Evolutionary conservation across 64 coral and sea anemone species (phyloP).

Genomic region (Dendronephthya gigantea): DNA sequence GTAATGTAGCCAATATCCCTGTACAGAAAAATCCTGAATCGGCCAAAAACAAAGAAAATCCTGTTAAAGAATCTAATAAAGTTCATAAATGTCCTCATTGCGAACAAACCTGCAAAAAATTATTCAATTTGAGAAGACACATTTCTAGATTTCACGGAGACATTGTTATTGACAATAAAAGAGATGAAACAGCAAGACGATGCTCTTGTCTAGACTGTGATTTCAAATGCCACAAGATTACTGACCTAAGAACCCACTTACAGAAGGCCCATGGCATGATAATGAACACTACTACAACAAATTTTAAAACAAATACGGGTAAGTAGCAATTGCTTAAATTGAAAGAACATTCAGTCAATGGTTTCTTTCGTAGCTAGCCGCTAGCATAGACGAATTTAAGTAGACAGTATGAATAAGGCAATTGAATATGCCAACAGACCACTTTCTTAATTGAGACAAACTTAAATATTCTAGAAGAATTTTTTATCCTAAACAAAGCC

Average conservation of each 20-base stretch:
- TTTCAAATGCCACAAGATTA: conserved; percentile 6
- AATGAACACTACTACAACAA: not conserved
- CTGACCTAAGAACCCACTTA: not conserved
- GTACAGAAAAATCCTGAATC: too few species aligned
- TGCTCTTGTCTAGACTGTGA: not conserved
- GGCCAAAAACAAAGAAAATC: too few species aligned
- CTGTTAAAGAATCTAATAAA: too few species aligned
- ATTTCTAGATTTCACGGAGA: not conserved
- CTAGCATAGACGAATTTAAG: too few species aligned
- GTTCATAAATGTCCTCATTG: too few species aligned
- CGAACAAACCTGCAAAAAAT: not conserved
- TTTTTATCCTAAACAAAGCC: too few species aligned
- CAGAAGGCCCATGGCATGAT: not conserved
- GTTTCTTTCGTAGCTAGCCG: too few species aligned
- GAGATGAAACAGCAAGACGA: not conserved
- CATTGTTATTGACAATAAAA: not conserved
- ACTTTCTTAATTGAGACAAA: too few species aligned
- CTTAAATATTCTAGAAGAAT: too few species aligned
- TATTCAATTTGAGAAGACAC: conserved; percentile 10
- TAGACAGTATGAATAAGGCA: too few species aligned
- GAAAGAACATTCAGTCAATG: not conserved
- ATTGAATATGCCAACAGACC: too few species aligned
- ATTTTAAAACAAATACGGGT: not conserved
- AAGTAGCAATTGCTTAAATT: not conserved
- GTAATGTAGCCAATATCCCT: too few species aligned